Evolutionary conservation across 2,113 vertebrate species (phyloP), one percentile per base, ranked within the genome.

Genomic region (Uropsilus gracilis): DNA sequence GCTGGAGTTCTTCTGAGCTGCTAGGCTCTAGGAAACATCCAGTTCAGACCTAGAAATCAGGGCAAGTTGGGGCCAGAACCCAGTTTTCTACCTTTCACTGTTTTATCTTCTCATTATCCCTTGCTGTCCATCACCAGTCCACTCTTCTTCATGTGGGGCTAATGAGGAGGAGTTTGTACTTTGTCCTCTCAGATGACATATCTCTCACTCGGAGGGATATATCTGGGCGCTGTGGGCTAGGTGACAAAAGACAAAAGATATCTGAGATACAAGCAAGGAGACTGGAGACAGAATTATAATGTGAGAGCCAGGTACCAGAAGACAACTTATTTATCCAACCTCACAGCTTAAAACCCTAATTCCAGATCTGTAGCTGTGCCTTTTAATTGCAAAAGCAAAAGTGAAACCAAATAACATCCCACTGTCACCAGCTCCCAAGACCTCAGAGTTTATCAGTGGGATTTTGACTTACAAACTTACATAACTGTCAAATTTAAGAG

Each of bases 301-400:
- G 28, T 89, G 32, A 73, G 39, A 42, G 48, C 34, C 73, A 87
- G 16, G 37, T 48, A 50, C 53, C 61, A 34, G 44, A 34, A 39
- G 63, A 44, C 46, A 7, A 6, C 39, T 81, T 89, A 28, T 81
- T 86, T 71, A 55, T 77, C 48, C 39, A 17, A 20, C 6, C 30
- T 59, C 30, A 48, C 50, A 42, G 14, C 28, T 28, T n/a, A 80
- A 37, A 46, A 80, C 48, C 4, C 0, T 17, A 80, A 94, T 17
- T 61, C 50, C 42, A 77, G 48, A 22, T 50, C 28, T 13, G 4
- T 39, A 50, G 77, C 18, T 63, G 53, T n/a, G 14, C 34, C 30
- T 91, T 86, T 59, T 24, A 32, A 75, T 64, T 77, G 86, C 50
- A 94, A 68, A 91, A 37, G 80, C 63, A 86, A 91, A 86, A 37